These are phyloP conservation scores for Lordiphosa stackelbergi DNA, from an alignment of 1,140 invertebrate genomes.

Conservation along the genomic window DNA sequence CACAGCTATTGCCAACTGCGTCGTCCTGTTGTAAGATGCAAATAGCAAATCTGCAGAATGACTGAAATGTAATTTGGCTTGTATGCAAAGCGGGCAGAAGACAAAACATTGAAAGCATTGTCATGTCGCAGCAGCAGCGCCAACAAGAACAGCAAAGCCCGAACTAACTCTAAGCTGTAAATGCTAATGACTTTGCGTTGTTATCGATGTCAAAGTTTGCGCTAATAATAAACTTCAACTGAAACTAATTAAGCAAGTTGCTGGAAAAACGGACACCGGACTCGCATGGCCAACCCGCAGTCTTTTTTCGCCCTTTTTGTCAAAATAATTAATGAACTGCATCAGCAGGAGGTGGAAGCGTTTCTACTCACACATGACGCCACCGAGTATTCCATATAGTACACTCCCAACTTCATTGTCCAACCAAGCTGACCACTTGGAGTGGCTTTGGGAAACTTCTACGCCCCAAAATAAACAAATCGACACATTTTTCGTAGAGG, in stretches of 20 bases:
- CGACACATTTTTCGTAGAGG: constrained; percentile 24
- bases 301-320: neutral
- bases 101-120: constrained; percentile 41
- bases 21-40: constrained; percentile 62
- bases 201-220: constrained; percentile 72
- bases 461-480: neutral
- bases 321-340: constrained; percentile 72
- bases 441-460: constrained; percentile 10
- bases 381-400: constrained; percentile 20
- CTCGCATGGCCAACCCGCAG: constrained; percentile 37
- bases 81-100: constrained; percentile 38
- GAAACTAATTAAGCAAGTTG: constrained; percentile 68
- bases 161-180: constrained; percentile 30
- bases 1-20: constrained; percentile 6
- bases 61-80: constrained; percentile 61
- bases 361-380: too few relatives aligned
- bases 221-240: constrained; percentile 70
- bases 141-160: neutral
- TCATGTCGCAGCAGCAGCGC: constrained; percentile 39
- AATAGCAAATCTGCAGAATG: constrained; percentile 48
- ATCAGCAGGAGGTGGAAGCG: constrained; percentile 29
- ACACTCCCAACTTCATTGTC: constrained; percentile 25
- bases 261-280: constrained; percentile 38
- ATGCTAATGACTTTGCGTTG: constrained; percentile 72
- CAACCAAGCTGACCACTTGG: constrained; percentile 40